These are phyloP conservation scores for Bos javanicus DNA, from an alignment of 2,113 vertebrate genomes.

Conservation along the genomic window DNA sequence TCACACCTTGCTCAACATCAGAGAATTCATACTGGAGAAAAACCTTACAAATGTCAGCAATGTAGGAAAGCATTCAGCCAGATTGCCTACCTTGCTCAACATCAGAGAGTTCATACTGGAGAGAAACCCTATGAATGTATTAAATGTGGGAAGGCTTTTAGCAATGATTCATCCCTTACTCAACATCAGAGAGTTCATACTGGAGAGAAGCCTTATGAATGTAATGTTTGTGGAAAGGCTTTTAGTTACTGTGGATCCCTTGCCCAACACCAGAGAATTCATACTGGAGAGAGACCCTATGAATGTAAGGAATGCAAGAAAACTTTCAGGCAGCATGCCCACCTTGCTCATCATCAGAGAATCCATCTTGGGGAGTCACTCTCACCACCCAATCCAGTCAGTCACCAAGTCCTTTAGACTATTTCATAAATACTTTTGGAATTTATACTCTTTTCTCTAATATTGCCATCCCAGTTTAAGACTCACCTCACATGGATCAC, in stretches of 20 bases:
- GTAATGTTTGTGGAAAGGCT: conserved; percentile 71
- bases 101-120: conserved; percentile 71
- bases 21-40: conserved; percentile 70
- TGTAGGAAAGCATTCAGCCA: conserved; percentile 70
- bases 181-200: conserved; percentile 74
- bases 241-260: conserved; percentile 72
- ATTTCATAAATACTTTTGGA: background rate
- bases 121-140: conserved; percentile 73
- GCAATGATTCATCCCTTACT: conserved; percentile 68
- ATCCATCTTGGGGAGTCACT: conserved; percentile 60
- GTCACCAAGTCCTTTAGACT: conserved; percentile 47
- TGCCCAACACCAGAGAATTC: conserved; percentile 68
- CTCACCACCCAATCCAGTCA: conserved; percentile 44
- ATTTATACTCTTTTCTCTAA: conserved; percentile 23
- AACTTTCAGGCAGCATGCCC: conserved; percentile 70
- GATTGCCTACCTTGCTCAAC: conserved; percentile 63
- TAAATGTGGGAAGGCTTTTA: conserved; percentile 74
- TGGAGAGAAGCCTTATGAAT: conserved; percentile 72
- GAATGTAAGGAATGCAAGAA: conserved; percentile 71
- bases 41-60: conserved; percentile 66
- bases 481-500: background rate
- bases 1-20: conserved; percentile 70
- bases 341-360: conserved; percentile 70
- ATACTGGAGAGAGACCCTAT: conserved; percentile 73
- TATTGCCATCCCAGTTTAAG: background rate